Base-by-base conservation (phyloP, 1,140 invertebrate genomes). In the Tetramorium simillimum region DNA sequence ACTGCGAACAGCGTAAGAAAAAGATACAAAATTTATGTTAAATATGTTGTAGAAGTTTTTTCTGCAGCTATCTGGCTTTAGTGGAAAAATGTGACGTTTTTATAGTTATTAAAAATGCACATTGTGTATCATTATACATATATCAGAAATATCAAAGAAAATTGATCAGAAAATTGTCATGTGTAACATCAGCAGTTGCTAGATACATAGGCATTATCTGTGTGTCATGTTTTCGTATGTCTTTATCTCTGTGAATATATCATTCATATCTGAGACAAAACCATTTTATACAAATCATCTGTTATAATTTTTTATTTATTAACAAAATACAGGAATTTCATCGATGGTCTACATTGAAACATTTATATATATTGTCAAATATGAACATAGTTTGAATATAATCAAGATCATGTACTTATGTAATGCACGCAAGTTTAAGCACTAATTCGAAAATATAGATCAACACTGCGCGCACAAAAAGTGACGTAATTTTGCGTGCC, bases 1-100 rank as follows among this genome's bases (percentile, higher is more conserved):
- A 89, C 92, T 80, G 49, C 51, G 73, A 92, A 88, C 86, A 93
- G 93, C 90, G 95, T 95, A 95, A 95, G 95, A 92, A 93, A 85
- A 88, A 69, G 37, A 63, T 86, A 69, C 2, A 28, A 84, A 78
- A 86, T 88, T 58, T 75, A 62, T 88, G n/a, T 88, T 67, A 24
- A 89, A 70, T 77, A 73, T 88, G 67, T 90, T 89, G 56, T 49
- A 81, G 73, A 85, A 73, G 0, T 82, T 88, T 60, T 62, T 33
- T 75, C n/a, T 84, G 12, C 69, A 60, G 24, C 53, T 62, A 84
- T 37, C 40, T 84, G 53, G 80, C 69, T 84, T 84, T 75, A 84
- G 69, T 84, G 53, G 16, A 58, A 53, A 56, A n/a, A 56, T 33
- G 18, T 56, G 67, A 73, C 21, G 37, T 72, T 65, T 65, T 62